phyloP scores from a whole-genome alignment of 2,797 vertebrate genomes.

The Ciconia nigra region DNA sequence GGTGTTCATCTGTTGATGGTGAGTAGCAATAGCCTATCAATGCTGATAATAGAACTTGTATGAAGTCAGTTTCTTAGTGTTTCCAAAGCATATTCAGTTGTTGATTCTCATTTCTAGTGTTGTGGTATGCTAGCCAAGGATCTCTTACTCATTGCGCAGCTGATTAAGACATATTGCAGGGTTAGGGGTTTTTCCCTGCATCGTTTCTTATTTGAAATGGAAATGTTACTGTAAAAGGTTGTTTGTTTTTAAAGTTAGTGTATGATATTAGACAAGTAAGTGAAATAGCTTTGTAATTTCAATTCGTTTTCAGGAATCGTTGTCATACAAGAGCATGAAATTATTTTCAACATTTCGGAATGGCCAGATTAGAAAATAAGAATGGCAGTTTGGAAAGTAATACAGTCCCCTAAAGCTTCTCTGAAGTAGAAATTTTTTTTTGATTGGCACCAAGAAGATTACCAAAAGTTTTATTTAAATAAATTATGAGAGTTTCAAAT shows the following conservation, averaged over 20 bases:
- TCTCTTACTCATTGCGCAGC: not conserved
- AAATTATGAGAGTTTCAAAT: not conserved
- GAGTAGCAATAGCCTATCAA: rapidly evolving
- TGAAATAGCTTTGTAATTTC: not conserved
- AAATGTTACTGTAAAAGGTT: not conserved
- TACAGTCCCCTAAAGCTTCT: not conserved
- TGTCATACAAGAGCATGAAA: not conserved
- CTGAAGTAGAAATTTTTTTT: not conserved
- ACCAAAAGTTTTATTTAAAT: not conserved
- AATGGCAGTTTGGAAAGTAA: not conserved
- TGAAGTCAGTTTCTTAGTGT: not conserved
- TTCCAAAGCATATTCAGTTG: not conserved
- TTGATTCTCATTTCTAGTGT: not conserved
- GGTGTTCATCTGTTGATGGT: not conserved
- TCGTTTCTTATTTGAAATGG: not conserved
- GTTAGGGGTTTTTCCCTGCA: not conserved
- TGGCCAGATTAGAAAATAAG: not conserved
- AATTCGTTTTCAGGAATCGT: not conserved
- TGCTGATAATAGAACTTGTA: not conserved
- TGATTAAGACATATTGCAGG: not conserved
- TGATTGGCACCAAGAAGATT: not conserved
- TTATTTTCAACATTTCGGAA: not conserved
- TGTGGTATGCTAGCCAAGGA: not conserved
- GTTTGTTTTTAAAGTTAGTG: not conserved
- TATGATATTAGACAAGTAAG: not conserved